These are phyloP conservation scores for Morelia viridis DNA, from an alignment of 2,797 vertebrate genomes.

Conservation along the genomic window DNA sequence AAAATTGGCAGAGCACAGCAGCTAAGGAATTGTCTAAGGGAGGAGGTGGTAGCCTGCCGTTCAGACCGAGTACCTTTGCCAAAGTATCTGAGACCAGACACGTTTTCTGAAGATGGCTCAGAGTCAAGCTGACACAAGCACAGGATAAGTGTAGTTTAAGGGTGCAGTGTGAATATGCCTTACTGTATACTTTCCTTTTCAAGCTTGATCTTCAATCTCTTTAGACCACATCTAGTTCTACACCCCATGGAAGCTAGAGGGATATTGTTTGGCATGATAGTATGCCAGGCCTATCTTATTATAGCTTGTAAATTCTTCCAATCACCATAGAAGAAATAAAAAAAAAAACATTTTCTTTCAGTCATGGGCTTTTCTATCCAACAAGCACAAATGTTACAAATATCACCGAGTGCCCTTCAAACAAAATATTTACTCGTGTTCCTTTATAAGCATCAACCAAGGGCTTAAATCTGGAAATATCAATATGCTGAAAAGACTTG, in stretches of 20 bases:
- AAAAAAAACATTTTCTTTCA: not conserved
- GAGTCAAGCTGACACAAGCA: not conserved
- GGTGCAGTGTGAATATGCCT: not conserved
- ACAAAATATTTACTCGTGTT: slow-evolving; percentile 30
- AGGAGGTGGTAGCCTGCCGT: not conserved
- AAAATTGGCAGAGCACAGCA: not conserved
- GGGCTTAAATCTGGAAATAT: slow-evolving; percentile 30
- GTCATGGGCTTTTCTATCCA: slow-evolving; percentile 14
- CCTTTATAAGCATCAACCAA: slow-evolving; percentile 38
- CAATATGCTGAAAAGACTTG: not conserved
- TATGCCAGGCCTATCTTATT: not conserved
- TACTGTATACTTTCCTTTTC: not conserved
- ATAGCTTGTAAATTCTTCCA: not conserved
- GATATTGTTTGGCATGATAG: not conserved
- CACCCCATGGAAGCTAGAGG: not conserved
- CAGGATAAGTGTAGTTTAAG: not conserved
- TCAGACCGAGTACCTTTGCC: not conserved
- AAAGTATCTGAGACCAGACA: not conserved
- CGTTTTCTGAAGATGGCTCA: not conserved
- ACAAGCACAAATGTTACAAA: slow-evolving; percentile 23
- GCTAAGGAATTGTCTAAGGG: not conserved
- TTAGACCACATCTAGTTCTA: not conserved
- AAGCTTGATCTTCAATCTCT: not conserved
- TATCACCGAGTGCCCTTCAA: slow-evolving; percentile 8
- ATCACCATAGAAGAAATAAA: not conserved